Base-by-base conservation (phyloP, 2,113 vertebrate species). In the Vombatus ursinus region DNA sequence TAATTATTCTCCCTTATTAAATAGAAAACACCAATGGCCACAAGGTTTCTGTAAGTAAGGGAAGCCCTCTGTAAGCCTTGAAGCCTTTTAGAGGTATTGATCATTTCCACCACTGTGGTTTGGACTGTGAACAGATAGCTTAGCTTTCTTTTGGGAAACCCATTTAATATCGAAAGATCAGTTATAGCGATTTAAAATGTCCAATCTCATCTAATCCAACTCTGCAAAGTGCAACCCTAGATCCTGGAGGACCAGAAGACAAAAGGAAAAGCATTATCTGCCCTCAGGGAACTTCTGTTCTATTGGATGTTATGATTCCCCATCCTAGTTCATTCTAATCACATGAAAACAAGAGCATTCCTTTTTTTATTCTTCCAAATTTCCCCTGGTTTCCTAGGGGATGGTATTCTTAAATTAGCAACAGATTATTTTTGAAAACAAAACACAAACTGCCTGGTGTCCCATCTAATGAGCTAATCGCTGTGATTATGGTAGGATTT, bases 401-500 rank as follows among this genome's bases (percentile, higher is more conserved):
- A 95, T 8, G 90, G 19, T 91, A 51, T 68, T 96, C 92, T 97
- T 97, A 96, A 97, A 91, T 96, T 98, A 97, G 90, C 91, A 94
- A 92, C 53, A 94, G 47, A 48, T 92, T 89, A 52, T 95, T 95
- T 95, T 12, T 50, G 61, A 28, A 84, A 54, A 95, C 31, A 94
- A 95, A 94, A 95, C 47, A 92, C 95, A 96, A 97, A 90, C 94
- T 94, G 57, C 89, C 96, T 96, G 48, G 52, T 92, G 90, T 95
- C 49, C 84, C 94, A 68, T 94, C 93, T 97, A 97, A 96, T 95
- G 95, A 97, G 93, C 96, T 94, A 96, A 96, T 97, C 96, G 94
- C 92, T 94, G 95, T 77, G 92, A 90, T 95, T 92, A 48, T 49
- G 53, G 57, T 49, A 94, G 90, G 77, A 95, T 95, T 96, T 96